Evolutionary conservation across 2,888 invertebrate species (phyloP).

Genomic region (Lasioglossum malachurum): DNA sequence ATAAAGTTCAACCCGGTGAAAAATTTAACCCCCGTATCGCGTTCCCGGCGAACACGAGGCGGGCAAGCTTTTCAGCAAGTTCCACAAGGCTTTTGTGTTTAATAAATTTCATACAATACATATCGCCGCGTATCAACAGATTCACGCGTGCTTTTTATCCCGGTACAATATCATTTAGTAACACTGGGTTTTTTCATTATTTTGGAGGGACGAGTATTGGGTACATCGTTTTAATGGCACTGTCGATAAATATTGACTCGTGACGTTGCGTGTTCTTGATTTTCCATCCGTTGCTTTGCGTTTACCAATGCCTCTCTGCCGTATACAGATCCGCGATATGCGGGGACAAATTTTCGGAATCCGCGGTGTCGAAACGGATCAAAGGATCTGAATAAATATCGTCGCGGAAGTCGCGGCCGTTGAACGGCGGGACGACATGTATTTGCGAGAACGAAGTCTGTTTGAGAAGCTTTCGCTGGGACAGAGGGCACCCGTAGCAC

Average conservation of each 20-base stretch:
- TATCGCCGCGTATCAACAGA: neutral
- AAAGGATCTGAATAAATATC: conserved; percentile 12
- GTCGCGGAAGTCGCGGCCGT: neutral
- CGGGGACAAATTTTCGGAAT: neutral
- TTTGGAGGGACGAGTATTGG: neutral
- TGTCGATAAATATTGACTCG: neutral
- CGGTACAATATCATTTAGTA: neutral
- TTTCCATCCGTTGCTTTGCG: neutral
- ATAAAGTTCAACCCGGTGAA: neutral
- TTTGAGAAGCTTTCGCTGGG: conserved; percentile 9
- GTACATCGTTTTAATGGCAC: neutral
- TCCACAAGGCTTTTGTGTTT: neutral
- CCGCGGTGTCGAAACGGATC: neutral
- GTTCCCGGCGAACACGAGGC: neutral
- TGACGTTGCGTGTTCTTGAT: neutral
- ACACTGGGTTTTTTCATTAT: neutral
- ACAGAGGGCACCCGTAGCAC: conserved; percentile 2
- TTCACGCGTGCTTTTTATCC: neutral
- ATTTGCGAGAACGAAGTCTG: neutral
- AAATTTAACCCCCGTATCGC: neutral
- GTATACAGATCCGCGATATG: neutral
- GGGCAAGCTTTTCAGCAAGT: neutral
- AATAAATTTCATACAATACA: neutral
- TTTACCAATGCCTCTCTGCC: neutral
- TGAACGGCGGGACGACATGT: neutral